Evolutionary conservation across 2,797 vertebrate species (phyloP).

Genomic region (Silurus aristotelis): DNA sequence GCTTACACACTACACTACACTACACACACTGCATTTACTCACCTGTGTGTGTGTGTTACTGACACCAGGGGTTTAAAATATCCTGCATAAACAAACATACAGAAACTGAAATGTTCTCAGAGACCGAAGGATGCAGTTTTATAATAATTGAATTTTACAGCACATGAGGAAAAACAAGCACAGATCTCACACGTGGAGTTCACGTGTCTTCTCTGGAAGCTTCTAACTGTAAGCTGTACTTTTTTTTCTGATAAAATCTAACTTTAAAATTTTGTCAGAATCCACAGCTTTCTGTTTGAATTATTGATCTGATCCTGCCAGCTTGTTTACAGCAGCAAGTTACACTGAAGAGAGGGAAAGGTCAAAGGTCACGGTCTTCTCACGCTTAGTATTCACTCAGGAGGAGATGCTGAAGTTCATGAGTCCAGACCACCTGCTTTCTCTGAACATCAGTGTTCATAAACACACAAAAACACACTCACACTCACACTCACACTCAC

Average conservation of each 20-base stretch:
- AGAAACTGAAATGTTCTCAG: background rate
- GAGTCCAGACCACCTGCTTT: no score
- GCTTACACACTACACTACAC: background rate
- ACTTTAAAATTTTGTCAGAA: constrained; percentile 41
- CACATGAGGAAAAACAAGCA: background rate
- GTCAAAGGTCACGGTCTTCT: background rate
- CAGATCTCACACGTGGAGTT: background rate
- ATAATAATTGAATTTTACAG: background rate
- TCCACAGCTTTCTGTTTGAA: constrained; percentile 6
- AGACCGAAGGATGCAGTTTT: background rate
- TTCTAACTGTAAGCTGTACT: background rate
- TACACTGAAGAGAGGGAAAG: background rate
- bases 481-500: no score
- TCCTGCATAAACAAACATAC: background rate
- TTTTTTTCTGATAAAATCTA: constrained; percentile 16
- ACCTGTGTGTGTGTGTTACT: background rate
- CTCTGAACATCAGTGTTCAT: no score
- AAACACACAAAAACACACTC: no score
- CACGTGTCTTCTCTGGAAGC: background rate
- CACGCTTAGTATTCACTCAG: background rate
- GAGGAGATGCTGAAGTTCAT: no score
- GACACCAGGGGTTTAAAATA: background rate
- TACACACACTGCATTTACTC: background rate
- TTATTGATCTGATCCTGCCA: constrained; percentile 41
- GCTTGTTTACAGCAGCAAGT: constrained; percentile 32